Percentiles rank a stretch among this genome's conserved stretches.
Conservation (phyloP, 1,140 invertebrate species). For the Dendrolimus kikuchii region DNA sequence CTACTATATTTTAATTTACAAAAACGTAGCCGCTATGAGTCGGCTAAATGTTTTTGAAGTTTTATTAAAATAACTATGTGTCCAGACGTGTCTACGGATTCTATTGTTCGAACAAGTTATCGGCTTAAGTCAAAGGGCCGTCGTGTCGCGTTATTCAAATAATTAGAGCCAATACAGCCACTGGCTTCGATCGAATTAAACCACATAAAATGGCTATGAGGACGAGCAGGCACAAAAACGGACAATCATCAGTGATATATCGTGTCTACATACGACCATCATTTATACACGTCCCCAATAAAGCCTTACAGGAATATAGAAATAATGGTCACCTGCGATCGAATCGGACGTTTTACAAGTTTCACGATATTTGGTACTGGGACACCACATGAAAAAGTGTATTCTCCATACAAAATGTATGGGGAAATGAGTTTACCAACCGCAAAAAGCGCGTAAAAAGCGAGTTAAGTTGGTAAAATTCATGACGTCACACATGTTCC, state of each 20-base stretch:
- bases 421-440: too few relatives aligned
- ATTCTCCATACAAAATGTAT: too few relatives aligned
- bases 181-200: conserved; percentile 55
- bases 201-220: conserved; percentile 54
- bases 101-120: conserved; percentile 29
- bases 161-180: conserved; percentile 57
- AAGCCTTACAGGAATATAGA: conserved; percentile 39
- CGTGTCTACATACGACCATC: conserved; percentile 15
- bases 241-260: conserved; percentile 39
- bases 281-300: conserved; percentile 32
- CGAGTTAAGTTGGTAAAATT: too few relatives aligned
- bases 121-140: conserved; percentile 56
- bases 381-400: too few relatives aligned
- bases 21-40: too few relatives aligned
- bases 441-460: too few relatives aligned
- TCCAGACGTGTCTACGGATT: conserved; percentile 13
- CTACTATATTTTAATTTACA: too few relatives aligned
- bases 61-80: background rate
- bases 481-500: too few relatives aligned
- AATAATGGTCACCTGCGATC: conserved; percentile 19
- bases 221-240: conserved; percentile 39
- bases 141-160: conserved; percentile 58
- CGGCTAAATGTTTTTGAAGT: background rate
- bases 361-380: conserved; percentile 20
- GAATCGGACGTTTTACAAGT: conserved; percentile 7